Conservation (phyloP, 2,888 invertebrate species). For the Erebia palarica region DNA sequence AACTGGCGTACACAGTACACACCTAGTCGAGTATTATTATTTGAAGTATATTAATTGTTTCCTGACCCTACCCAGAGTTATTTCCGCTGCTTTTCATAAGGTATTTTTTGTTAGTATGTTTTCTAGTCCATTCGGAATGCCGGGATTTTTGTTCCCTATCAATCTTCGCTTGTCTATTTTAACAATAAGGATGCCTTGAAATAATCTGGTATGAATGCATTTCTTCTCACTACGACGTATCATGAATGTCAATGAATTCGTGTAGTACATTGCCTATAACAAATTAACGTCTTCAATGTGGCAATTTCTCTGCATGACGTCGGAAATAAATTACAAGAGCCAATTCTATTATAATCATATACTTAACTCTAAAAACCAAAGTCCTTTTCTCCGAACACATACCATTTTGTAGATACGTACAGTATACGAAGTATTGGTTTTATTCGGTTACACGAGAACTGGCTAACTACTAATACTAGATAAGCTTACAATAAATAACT, state of each 20-base stretch:
- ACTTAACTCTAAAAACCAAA: too few relatives aligned
- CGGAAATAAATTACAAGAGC: background rate
- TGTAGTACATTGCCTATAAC: background rate
- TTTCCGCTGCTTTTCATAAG: constrained; percentile 21
- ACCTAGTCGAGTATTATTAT: constrained; percentile 63
- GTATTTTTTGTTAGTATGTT: constrained; percentile 15
- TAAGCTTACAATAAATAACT: background rate
- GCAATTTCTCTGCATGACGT: background rate
- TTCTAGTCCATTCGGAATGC: constrained; percentile 5
- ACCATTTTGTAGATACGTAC: too few relatives aligned
- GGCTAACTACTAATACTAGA: background rate
- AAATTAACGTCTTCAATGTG: background rate
- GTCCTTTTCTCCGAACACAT: background rate
- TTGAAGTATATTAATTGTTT: constrained; percentile 65
- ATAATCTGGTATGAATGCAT: constrained; percentile 14
- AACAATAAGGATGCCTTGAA: background rate
- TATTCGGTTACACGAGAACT: constrained; percentile 5
- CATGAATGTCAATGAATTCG: background rate
- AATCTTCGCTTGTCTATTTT: constrained; percentile 24
- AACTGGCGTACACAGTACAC: constrained; percentile 53
- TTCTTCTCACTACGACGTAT: background rate
- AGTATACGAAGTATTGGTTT: background rate
- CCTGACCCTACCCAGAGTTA: constrained; percentile 58
- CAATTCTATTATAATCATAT: too few relatives aligned
- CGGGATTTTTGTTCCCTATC: constrained; percentile 8